Percentiles rank a stretch among this genome's conserved stretches.
Evolutionary conservation across 2,888 invertebrate genomes (phyloP).

Genomic region (Dolichomitus sp.): DNA sequence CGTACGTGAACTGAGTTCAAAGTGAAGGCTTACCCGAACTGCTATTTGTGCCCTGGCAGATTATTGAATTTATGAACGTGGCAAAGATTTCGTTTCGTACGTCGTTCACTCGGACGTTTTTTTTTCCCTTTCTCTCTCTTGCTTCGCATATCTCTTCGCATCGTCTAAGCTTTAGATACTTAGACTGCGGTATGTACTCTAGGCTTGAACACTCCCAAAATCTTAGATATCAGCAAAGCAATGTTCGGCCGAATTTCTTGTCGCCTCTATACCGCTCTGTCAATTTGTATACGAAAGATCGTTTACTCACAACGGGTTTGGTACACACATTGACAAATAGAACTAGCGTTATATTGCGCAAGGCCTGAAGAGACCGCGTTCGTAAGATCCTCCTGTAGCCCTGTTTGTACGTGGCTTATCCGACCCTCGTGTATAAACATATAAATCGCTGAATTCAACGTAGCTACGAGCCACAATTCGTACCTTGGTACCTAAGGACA

Average conservation of each 20-base stretch:
- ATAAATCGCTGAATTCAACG: constrained; percentile 65
- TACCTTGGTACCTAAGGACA: constrained; percentile 9
- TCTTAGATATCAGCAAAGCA: constrained; percentile 11
- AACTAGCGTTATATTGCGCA: constrained; percentile 8
- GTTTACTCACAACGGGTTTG: constrained; percentile 12
- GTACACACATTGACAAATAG: not conserved
- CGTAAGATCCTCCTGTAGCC: constrained; percentile 8
- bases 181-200: not conserved
- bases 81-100: constrained; percentile 67
- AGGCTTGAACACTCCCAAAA: not conserved
- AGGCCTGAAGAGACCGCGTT: constrained; percentile 12
- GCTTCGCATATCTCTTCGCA: constrained; percentile 14
- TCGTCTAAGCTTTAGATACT: not conserved
- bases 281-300: constrained; percentile 25
- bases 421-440: constrained; percentile 67
- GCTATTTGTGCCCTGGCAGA: constrained; percentile 73
- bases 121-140: constrained; percentile 1
- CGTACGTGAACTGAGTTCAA: constrained; percentile 75
- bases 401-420: constrained; percentile 64
- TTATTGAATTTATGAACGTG: constrained; percentile 78
- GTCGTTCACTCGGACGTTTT: constrained; percentile 20
- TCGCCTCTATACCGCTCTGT: not conserved
- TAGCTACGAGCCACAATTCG: constrained; percentile 27
- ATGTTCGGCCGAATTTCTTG: not conserved
- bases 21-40: constrained; percentile 69